Evolutionary conservation across 1,140 invertebrate species (phyloP).

Genomic region (Listronotus bonariensis): DNA sequence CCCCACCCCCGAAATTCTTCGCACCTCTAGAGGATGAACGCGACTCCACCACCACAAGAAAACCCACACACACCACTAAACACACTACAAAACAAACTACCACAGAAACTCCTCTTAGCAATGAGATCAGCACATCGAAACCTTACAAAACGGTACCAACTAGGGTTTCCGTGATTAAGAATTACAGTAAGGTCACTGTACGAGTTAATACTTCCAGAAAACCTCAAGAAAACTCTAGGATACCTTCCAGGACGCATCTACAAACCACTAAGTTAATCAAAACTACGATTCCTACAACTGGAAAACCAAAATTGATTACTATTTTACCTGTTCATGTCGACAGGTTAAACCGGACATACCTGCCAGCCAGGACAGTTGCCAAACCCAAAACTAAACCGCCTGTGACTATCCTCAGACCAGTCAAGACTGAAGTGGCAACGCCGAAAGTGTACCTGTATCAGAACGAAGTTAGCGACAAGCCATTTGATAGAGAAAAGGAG

Average conservation of each 20-base stretch:
- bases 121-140: slow-evolving; percentile 44
- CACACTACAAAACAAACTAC: slow-evolving; percentile 55
- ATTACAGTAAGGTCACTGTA: slow-evolving; percentile 23
- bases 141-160: slow-evolving; percentile 20
- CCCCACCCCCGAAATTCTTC: slow-evolving; percentile 86
- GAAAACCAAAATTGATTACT: slow-evolving; percentile 29
- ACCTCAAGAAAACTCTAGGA: neutral
- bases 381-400: slow-evolving; percentile 22
- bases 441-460: slow-evolving; percentile 23
- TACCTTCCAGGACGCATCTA: neutral
- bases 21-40: slow-evolving; percentile 61
- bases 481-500: neutral
- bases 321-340: slow-evolving; percentile 28
- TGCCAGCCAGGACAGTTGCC: slow-evolving; percentile 9
- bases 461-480: slow-evolving; percentile 30
- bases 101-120: slow-evolving; percentile 48
- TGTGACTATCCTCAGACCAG: slow-evolving; percentile 53
- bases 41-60: slow-evolving; percentile 36
- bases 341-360: slow-evolving; percentile 28
- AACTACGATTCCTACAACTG: slow-evolving; percentile 25
- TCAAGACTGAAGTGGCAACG: slow-evolving; percentile 52
- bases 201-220: slow-evolving; percentile 8
- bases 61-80: slow-evolving; percentile 22
- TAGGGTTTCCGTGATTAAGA: slow-evolving; percentile 23
- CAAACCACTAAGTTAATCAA: slow-evolving; percentile 12